Base-by-base conservation (phyloP, 2,888 invertebrate genomes). In the Tipula confusa region DNA sequence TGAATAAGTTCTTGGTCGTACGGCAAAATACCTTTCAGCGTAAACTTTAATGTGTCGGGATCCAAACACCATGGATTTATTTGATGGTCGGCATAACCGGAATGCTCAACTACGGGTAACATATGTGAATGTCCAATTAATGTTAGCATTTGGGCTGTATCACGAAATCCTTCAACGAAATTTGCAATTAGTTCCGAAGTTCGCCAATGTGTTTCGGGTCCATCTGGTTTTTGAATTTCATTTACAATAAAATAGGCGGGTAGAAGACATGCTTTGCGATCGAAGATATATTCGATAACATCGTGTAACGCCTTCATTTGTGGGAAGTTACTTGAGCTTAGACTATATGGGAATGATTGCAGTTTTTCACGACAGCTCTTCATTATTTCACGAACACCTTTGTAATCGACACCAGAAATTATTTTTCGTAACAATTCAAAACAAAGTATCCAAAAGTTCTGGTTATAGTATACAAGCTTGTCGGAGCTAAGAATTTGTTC, bases 211-310 rank as follows among this genome's bases (percentile, higher is more conserved):
- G 97, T 88, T 2, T 89, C 83, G 13, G 83, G 43, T 6, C 83
- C 31, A 7, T 83, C 83, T 0, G 48, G n/a, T 88, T 98, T 98
- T 87, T 96, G 95, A 86, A 98, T 94, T 91, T 98, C 98, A 88
- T 97, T 98, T 0, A 97, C 96, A 85, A 98, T 95, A 86, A 99
- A 96, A 89, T 98, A 98, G 5, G 97, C 97, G 0, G 98, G 98
- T 84, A 98, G 90, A 43, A 98, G 91, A 87, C 97, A 97, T 28
- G 96, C 95, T 89, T 97, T 95, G 43, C 98, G 92, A 88, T 98
- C 96, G 90, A 98, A 96, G 87, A 98, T 97, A 87, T 95, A 95
- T 85, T 95, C 93, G 85, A 98, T 93, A 0, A 98, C 94, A 87
- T 93, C 93, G 86, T 96, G 93, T 33, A 98, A 90, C 6, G 95